Evolutionary conservation across 2,113 vertebrate species (phyloP).

Genomic region (Neolamprologus longior): DNA sequence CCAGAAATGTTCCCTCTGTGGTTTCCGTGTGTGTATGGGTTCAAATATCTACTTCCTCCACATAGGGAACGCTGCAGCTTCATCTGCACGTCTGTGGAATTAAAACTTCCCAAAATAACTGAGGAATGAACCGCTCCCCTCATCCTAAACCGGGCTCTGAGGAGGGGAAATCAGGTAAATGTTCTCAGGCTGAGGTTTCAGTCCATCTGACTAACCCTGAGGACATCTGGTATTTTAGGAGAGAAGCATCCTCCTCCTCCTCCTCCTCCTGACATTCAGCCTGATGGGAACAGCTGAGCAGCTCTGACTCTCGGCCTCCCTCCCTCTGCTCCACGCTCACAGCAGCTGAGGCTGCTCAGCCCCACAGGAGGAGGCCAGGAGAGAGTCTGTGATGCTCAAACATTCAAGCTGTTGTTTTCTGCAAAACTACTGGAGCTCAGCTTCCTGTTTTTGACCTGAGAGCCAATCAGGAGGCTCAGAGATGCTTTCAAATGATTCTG

Average conservation of each 20-base stretch:
- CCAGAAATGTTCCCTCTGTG: background rate
- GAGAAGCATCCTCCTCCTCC: background rate
- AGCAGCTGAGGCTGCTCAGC: background rate
- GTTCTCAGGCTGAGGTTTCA: background rate
- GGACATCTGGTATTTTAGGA: slow-evolving; percentile 17
- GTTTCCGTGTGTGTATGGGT: background rate
- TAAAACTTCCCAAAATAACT: background rate
- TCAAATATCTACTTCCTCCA: background rate
- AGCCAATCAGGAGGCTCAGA: background rate
- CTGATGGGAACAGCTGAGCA: slow-evolving; percentile 18
- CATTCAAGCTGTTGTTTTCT: background rate
- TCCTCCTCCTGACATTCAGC: slow-evolving; percentile 39
- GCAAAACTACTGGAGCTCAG: background rate
- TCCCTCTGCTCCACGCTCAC: background rate
- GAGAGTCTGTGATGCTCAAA: background rate
- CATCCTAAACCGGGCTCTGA: background rate
- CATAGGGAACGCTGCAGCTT: background rate
- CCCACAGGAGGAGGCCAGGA: background rate
- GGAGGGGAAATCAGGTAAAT: background rate
- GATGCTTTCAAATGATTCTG: background rate
- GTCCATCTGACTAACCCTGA: background rate
- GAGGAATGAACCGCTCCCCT: background rate
- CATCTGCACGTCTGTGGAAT: background rate
- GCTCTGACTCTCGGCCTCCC: background rate
- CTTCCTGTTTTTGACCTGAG: background rate